A percentile compares a stretch with the other conserved stretches of the same genome.
Evolutionary conservation across 1,140 invertebrate genomes (phyloP).

Genomic region (Anoplophora glabripennis): DNA sequence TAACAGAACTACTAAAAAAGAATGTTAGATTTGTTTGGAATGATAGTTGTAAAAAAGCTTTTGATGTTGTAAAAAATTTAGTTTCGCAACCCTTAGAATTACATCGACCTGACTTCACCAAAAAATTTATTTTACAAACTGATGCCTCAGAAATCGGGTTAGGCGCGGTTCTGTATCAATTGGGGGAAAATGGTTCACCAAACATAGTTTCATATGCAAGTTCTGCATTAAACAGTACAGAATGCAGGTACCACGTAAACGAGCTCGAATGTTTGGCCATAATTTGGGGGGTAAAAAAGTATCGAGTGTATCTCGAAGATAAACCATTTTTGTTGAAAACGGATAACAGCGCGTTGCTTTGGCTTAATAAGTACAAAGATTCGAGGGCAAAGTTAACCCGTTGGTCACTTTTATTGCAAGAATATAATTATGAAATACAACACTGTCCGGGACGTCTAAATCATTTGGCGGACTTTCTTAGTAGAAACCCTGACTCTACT

Average conservation of each 20-base stretch:
- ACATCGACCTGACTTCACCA: slow-evolving; percentile 6
- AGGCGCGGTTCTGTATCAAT: too few relatives aligned
- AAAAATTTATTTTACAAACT: too few relatives aligned
- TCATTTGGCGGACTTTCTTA: slow-evolving; percentile 31
- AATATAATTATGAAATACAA: slow-evolving; percentile 33
- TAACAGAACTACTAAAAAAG: slow-evolving; percentile 22
- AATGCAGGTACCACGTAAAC: too few relatives aligned
- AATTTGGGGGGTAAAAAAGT: slow-evolving; percentile 41
- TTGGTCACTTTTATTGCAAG: slow-evolving; percentile 37
- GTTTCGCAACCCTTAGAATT: slow-evolving; percentile 2
- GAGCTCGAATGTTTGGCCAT: slow-evolving; percentile 31
- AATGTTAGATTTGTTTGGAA: slow-evolving; percentile 21
- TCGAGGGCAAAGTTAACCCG: slow-evolving; percentile 34
- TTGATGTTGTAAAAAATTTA: slow-evolving; percentile 19
- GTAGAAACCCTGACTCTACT: slow-evolving; percentile 13
- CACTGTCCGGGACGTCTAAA: slow-evolving; percentile 35
- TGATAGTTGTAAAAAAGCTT: slow-evolving; percentile 14
- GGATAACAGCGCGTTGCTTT: slow-evolving; percentile 30
- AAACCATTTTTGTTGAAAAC: slow-evolving; percentile 36
- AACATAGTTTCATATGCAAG: slow-evolving; percentile 23
- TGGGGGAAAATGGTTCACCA: not conserved
- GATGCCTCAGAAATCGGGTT: too few relatives aligned
- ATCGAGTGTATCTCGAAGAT: slow-evolving; percentile 39
- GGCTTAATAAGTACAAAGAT: slow-evolving; percentile 31
- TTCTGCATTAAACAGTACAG: slow-evolving; percentile 7